Conservation (phyloP, 2,113 vertebrate species). For the Phrynosoma platyrhinos region DNA sequence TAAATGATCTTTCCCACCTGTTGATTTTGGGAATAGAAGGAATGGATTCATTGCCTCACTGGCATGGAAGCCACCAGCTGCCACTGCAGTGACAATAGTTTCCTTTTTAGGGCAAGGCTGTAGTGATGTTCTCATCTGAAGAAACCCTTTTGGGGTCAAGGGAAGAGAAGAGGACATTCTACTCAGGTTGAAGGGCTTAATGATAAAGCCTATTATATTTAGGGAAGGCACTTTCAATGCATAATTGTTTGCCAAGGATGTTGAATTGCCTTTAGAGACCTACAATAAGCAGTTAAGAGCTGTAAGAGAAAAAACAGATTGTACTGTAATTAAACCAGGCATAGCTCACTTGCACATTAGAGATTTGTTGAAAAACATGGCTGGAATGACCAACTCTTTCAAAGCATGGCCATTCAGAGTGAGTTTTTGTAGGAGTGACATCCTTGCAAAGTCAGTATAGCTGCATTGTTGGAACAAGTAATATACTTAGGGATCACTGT, state of each 20-base stretch:
- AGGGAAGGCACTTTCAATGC: background rate
- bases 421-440: background rate
- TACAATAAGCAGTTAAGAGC: slow-evolving; percentile 53
- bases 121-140: background rate
- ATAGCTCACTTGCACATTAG: slow-evolving; percentile 65
- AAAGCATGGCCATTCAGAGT: background rate
- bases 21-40: too few relatives aligned
- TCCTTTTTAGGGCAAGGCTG: background rate
- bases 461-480: background rate
- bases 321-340: slow-evolving; percentile 67
- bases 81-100: background rate
- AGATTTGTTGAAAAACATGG: slow-evolving; percentile 53
- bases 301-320: slow-evolving; percentile 50
- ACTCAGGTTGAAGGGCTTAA: slow-evolving; percentile 19
- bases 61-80: too few relatives aligned
- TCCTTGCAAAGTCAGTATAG: slow-evolving; percentile 36
- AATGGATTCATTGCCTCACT: too few relatives aligned
- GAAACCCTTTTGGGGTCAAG: background rate
- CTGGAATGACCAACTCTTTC: slow-evolving; percentile 32
- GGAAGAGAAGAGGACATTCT: background rate
- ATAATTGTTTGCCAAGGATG: slow-evolving; percentile 43
- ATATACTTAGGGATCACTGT: background rate
- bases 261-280: slow-evolving; percentile 20
- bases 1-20: too few relatives aligned
- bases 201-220: slow-evolving; percentile 5